Evolutionary conservation across 2,888 invertebrate species (phyloP).

Genomic region (Drosophila histrio): DNA sequence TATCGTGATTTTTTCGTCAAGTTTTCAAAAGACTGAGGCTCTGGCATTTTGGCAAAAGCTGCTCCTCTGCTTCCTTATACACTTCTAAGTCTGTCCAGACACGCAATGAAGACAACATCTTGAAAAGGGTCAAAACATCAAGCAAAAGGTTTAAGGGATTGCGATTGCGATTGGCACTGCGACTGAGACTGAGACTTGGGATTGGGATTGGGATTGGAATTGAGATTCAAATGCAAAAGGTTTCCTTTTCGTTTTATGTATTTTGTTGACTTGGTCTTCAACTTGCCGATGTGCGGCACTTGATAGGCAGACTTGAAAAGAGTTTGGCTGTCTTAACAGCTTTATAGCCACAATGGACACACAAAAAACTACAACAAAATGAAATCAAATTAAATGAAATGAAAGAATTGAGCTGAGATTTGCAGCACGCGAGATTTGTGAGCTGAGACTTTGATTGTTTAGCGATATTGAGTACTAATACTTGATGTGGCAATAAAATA

Average conservation of each 20-base stretch:
- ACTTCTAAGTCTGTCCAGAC: slow-evolving; percentile 46
- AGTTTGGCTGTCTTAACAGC: slow-evolving; percentile 61
- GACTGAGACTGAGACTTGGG: slow-evolving; percentile 13
- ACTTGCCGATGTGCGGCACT: slow-evolving; percentile 64
- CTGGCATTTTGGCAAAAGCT: slow-evolving; percentile 44
- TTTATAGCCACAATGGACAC: slow-evolving; percentile 50
- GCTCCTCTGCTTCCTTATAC: slow-evolving; percentile 61
- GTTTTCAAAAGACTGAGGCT: slow-evolving; percentile 23
- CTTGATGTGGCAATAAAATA: slow-evolving; percentile 35
- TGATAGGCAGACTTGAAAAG: slow-evolving; percentile 56
- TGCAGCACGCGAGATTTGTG: slow-evolving; percentile 76
- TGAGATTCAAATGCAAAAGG: slow-evolving; percentile 65
- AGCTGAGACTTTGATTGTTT: slow-evolving; percentile 57
- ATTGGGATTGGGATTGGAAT: slow-evolving; percentile 42
- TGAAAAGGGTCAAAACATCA: slow-evolving; percentile 80
- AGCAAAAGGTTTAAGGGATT: slow-evolving; percentile 63
- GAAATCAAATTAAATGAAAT: slow-evolving; percentile 36
- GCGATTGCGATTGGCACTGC: slow-evolving; percentile 33
- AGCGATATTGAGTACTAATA: slow-evolving; percentile 14
- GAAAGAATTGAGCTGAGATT: slow-evolving; percentile 54
- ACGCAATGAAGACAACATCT: slow-evolving; percentile 80
- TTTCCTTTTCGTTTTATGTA: slow-evolving; percentile 39
- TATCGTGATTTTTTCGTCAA: slow-evolving; percentile 68
- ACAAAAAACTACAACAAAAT: slow-evolving; percentile 12
- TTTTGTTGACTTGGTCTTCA: slow-evolving; percentile 39